A percentile compares a stretch with the other conserved stretches of the same genome.
These are phyloP conservation scores for Calosoma granatense DNA, from an alignment of 1,140 invertebrate genomes.

Conservation along the genomic window DNA sequence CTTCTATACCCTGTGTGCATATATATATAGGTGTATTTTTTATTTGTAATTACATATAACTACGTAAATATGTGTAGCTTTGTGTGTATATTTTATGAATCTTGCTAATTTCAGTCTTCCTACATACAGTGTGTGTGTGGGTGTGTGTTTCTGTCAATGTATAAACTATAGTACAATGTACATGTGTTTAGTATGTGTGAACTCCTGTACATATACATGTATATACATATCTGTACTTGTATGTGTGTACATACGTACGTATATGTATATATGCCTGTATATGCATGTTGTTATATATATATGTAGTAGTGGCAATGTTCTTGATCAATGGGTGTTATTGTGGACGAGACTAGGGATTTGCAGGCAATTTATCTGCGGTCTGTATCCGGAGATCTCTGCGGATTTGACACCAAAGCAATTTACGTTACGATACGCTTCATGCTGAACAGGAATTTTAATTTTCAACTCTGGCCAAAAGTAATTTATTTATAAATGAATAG, in stretches of 20 bases:
- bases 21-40: too few species aligned
- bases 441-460: neutral
- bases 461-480: too few species aligned
- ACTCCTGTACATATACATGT: neutral
- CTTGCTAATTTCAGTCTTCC: too few species aligned
- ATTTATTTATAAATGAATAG: too few species aligned
- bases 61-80: too few species aligned
- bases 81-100: too few species aligned
- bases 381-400: neutral
- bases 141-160: too few species aligned
- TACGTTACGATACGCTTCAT: neutral
- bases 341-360: neutral
- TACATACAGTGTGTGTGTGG: too few species aligned
- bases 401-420: slow-evolving; percentile 6
- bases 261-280: slow-evolving; percentile 1
- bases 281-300: neutral
- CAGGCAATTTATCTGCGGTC: neutral
- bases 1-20: too few species aligned
- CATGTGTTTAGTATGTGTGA: too few species aligned
- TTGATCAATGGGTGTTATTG: neutral
- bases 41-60: too few species aligned
- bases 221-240: neutral
- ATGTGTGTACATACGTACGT: neutral
- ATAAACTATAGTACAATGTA: too few species aligned
- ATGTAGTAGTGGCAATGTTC: neutral